phyloP scores from a whole-genome alignment of 1,140 invertebrate species.

The Diachasmimorpha longicaudata region DNA sequence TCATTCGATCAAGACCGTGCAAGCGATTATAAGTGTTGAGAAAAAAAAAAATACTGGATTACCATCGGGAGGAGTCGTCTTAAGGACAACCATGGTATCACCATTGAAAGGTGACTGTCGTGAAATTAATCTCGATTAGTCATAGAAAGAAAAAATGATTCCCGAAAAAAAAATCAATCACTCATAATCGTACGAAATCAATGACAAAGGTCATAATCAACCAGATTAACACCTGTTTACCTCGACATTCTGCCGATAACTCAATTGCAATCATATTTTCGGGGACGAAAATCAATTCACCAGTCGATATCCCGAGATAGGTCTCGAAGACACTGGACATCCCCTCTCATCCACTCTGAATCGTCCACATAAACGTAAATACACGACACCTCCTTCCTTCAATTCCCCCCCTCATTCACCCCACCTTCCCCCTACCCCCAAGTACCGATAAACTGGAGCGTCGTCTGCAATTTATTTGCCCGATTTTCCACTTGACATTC shows the following conservation, averaged over 20 bases:
- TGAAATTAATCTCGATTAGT: background rate
- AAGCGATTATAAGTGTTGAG: background rate
- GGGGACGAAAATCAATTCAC: background rate
- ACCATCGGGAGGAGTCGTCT: background rate
- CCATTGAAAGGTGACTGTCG: background rate
- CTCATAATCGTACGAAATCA: background rate
- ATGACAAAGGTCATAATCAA: background rate
- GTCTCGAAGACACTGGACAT: background rate
- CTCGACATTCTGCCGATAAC: background rate
- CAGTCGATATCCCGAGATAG: background rate
- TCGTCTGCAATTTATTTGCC: slow-evolving; percentile 40
- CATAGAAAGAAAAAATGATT: background rate
- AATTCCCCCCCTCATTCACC: background rate
- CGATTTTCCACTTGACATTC: slow-evolving; percentile 57
- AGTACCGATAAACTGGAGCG: slow-evolving; percentile 13
- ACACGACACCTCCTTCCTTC: background rate
- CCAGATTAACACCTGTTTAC: background rate
- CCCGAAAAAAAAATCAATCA: background rate
- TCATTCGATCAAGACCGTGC: background rate
- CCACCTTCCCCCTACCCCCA: background rate
- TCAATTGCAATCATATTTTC: too few relatives aligned
- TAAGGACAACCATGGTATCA: background rate
- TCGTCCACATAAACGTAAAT: slow-evolving; percentile 7
- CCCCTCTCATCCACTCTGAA: background rate
- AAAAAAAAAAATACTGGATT: background rate